Evolutionary conservation across 1,140 invertebrate genomes (phyloP), one percentile per base, ranked within the genome.

Genomic region (Caenorhabditis inopinata): DNA sequence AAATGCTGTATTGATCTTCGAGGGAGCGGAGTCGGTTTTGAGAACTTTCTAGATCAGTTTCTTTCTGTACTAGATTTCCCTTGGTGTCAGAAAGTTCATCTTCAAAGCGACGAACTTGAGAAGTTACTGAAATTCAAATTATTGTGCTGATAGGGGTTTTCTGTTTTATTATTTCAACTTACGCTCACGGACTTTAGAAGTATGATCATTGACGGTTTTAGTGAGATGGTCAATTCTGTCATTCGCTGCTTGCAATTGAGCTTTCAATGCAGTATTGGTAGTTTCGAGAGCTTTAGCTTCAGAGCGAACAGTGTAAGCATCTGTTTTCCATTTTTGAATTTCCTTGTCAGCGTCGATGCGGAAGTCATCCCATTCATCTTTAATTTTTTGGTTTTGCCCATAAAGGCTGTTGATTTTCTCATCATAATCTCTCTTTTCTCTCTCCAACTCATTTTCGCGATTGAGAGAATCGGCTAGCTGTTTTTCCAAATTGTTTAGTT

Each of bases 311-410:
- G 85, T 74, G 80, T 83, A 88, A 1, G 85, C 81, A 29, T 88
- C 87, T n/a, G 83, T 85, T 74, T 88, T 88, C 87, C 87, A 88
- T 49, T 86, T 88, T 83, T 88, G 87, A 16, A 87, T 83, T 81
- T 87, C 86, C 83, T 88, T 88, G 29, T 87, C 87, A 16, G 86
- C 47, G 32, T 87, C 85, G 29, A 45, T 88, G 29, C 85, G 79
- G 21, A 81, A 53, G 42, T 88, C 87, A 68, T 88, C 86, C 53
- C 87, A 74, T 76, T 88, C 87, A 58, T 88, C 87, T 21, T 82
- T 79, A 11, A 88, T 62, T 75, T 88, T 88, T 38, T 87, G 86
- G 73, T 89, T 89, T 58, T 84, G 78, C 1, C 42, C 46, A 23
- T 49, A 47, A 12, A 87, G 16, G 42, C 73, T 79, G 35, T 85